phyloP scores from a whole-genome alignment of 1,140 invertebrate genomes.

The Drosophila sp. region DNA sequence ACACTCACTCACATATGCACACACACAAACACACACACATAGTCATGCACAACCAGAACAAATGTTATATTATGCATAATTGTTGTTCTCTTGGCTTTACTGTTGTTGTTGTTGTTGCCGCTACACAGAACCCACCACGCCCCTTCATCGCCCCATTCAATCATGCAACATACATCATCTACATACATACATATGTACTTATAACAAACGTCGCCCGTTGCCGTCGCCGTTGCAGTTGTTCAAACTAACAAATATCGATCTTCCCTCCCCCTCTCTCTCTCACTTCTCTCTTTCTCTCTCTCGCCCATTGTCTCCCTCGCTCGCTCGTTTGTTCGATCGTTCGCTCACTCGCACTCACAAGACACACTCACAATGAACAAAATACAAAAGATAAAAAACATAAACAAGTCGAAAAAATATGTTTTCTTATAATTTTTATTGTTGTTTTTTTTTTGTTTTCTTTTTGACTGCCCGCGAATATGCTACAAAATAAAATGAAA shows the following conservation, averaged over 20 bases:
- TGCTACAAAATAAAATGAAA: slow-evolving; percentile 39
- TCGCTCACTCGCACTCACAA: slow-evolving; percentile 43
- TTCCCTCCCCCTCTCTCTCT: slow-evolving; percentile 9
- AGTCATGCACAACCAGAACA: slow-evolving; percentile 3
- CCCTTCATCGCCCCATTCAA: slow-evolving; percentile 17
- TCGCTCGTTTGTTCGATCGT: slow-evolving; percentile 19
- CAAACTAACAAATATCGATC: slow-evolving; percentile 23
- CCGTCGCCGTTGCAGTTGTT: slow-evolving; percentile 26
- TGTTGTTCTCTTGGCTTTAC: slow-evolving; percentile 11
- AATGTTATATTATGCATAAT: slow-evolving; percentile 1
- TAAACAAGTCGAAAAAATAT: slow-evolving; percentile 55
- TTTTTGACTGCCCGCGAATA: slow-evolving; percentile 68
- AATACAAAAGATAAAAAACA: slow-evolving; percentile 39
- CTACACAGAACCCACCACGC: slow-evolving; percentile 46
- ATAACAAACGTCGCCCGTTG: slow-evolving; percentile 34
- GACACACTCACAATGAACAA: slow-evolving; percentile 32
- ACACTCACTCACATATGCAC: slow-evolving; percentile 32
- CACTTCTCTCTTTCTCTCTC: slow-evolving; percentile 1
- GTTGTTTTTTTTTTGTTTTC: slow-evolving; percentile 76
- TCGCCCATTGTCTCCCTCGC: slow-evolving; percentile 11
- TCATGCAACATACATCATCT: no score
- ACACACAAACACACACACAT: background rate
- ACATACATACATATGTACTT: slow-evolving; percentile 25
- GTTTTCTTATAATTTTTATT: slow-evolving; percentile 79
- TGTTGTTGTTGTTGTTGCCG: slow-evolving; percentile 59